Conservation (phyloP, 2,797 vertebrate species). For the Malacoctenus gilli region DNA sequence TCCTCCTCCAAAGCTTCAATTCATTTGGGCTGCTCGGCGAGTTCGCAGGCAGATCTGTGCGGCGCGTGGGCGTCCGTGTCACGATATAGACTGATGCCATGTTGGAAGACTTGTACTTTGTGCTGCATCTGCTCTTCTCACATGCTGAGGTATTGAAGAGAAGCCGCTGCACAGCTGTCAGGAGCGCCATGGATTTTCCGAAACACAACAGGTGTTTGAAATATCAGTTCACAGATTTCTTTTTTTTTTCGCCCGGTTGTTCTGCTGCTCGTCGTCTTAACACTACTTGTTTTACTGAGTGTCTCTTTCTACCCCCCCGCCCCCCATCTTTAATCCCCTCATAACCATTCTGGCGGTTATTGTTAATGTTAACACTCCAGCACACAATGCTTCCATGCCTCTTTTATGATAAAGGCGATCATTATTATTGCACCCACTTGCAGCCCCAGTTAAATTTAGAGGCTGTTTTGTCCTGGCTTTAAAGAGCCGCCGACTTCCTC, state of each 20-base stretch:
- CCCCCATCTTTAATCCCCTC: constrained; percentile 26
- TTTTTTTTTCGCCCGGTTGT: no score
- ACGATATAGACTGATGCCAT: constrained; percentile 57
- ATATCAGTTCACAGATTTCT: constrained; percentile 23
- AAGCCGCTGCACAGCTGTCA: constrained; percentile 36
- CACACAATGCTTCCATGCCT: constrained; percentile 54
- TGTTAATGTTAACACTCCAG: constrained; percentile 25
- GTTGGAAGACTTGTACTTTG: constrained; percentile 51
- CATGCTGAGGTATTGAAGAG: constrained; percentile 20
- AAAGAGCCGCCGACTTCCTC: constrained; percentile 71
- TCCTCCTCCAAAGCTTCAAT: constrained; percentile 53
- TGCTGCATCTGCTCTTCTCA: constrained; percentile 41
- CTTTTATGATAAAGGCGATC: constrained; percentile 70
- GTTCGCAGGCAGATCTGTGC: constrained; percentile 58
- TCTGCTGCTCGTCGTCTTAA: constrained; percentile 26
- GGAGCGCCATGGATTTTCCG: constrained; percentile 18
- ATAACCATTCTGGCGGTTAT: constrained; percentile 28
- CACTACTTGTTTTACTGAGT: constrained; percentile 1
- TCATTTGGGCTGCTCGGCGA: constrained; percentile 56
- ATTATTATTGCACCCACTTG: constrained; percentile 75
- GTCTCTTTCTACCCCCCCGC: not conserved
- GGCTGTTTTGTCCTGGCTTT: constrained; percentile 76
- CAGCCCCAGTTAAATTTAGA: constrained; percentile 82
- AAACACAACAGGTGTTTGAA: constrained; percentile 45
- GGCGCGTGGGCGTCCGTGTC: constrained; percentile 60